phyloP scores from a whole-genome alignment of 2,797 vertebrate genomes.

The Siniperca obscura region DNA sequence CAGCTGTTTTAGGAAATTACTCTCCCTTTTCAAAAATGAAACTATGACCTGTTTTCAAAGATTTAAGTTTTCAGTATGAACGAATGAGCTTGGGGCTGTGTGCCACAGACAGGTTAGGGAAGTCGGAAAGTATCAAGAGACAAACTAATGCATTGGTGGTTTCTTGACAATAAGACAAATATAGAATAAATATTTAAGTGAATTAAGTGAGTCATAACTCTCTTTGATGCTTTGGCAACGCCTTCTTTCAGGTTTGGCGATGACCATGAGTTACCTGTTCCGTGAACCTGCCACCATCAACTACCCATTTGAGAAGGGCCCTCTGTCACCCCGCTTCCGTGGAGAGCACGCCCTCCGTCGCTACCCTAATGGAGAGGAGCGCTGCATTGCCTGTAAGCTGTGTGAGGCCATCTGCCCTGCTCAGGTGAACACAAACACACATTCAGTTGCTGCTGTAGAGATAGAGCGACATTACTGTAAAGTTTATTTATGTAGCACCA shows the following conservation, averaged over 20 bases:
- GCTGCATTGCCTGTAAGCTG: conserved; percentile 98
- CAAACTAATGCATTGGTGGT: neutral
- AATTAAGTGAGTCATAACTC: neutral
- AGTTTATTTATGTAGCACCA: neutral
- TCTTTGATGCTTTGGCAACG: conserved; percentile 3
- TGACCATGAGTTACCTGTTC: conserved; percentile 95
- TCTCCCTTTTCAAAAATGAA: neutral
- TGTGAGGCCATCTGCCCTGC: conserved; percentile 96
- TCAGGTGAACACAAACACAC: conserved; percentile 87
- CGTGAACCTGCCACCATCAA: conserved; percentile 97
- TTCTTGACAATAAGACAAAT: neutral
- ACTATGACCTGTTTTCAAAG: neutral
- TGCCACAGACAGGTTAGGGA: neutral
- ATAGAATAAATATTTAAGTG: neutral
- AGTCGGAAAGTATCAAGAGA: neutral
- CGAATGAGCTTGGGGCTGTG: neutral
- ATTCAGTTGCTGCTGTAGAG: neutral
- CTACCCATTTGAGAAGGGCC: conserved; percentile 98
- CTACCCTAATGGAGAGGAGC: conserved; percentile 94
- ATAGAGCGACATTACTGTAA: neutral
- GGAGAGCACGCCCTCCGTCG: conserved; percentile 93
- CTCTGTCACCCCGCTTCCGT: conserved; percentile 93
- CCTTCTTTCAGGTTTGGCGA: conserved; percentile 86
- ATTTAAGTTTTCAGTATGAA: neutral
- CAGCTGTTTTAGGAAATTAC: neutral